Evolutionary conservation across 2,797 vertebrate species (phyloP), one percentile per base, ranked within the genome.

Genomic region (Aratinga solstitialis): DNA sequence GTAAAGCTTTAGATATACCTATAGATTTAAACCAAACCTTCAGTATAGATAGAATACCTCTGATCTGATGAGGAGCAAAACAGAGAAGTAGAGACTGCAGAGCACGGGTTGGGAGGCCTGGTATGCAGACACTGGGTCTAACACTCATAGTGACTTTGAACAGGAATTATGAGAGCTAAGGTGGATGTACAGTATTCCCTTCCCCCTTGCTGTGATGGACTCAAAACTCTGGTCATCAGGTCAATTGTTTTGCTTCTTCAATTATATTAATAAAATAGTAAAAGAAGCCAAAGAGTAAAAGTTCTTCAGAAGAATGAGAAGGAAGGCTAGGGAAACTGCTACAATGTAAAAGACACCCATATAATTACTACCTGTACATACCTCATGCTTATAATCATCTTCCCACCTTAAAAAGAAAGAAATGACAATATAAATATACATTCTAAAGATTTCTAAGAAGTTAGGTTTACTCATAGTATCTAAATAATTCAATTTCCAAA

Each of bases 331-430:
- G 56, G 15, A 81, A 89, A 81, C 34, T n/a, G 38, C n/a, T 81
- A 54, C 19, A 71, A 59, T 1, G 1, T 10, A 50, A 34, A 56
- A 48, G 20, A 43, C 16, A n/a, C 18, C 36, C 72, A 18, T 32
- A 27, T 48, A 86, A 51, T 66, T 81, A 81, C 53, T 73, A 18
- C 11, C 13, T 76, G 42, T 66, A 92, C 95, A 26, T 96, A 97
- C 97, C 97, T 95, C 92, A 68, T 26, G 72, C 48, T 94, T 92
- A 66, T n/a, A 75, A 90, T 79, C 54, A 69, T 68, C 74, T 87
- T 93, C 84, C 95, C 91, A 95, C 87, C 97, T 97, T 86, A 87
- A 89, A 93, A 89, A 87, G 36, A 78, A 93, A 92, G 32, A 94
- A 89, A 82, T 48, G 4, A 38, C 73, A 95, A 26, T 42, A 79